Base-by-base conservation (phyloP, 2,888 invertebrate species). In the Agriopis aurantiaria region DNA sequence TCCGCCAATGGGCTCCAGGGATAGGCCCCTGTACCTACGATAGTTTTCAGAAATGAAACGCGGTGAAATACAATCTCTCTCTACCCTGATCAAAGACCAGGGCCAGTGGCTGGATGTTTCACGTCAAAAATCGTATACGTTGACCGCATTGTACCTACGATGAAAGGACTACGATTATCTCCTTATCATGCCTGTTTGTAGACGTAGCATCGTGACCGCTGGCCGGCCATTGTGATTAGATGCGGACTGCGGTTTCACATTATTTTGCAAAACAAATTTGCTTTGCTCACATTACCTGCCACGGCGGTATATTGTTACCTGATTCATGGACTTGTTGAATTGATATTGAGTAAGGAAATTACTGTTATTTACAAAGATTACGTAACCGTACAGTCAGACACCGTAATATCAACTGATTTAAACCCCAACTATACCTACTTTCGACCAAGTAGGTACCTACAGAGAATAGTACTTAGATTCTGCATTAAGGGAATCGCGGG, bases 181-280 rank as follows among this genome's bases (percentile, higher is more conserved):
- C 23, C 33, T 57, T 56, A 49, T 48, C 49, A 12, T 61, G 40
- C 45, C 14, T 12, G n/a, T 33, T 10, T 53, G 41, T 41, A 12
- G 43, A 23, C 45, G 46, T 51, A 65, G 69, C 62, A 40, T 77
- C 77, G 77, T 77, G 77, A 75, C 75, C 68, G 71, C 51, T 67
- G 65, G 62, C 62, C 72, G 71, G 73, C 71, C 63, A 66, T 66
- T 51, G 60, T 72, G 66, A 79, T 80, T 80, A 75, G 77, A 65
- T 78, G 78, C 67, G 17, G 17, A 23, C 17, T 23, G 17, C 17
- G 82, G 82, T 81, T 76, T 76, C 70, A 45, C 72, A 75, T 74
- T 77, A 77, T 75, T n/a, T 77, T 75, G 76, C 66, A 64, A 62
- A 64, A 75, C 75, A 73, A 77, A 78, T 77, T 78, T 70, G 73